Conservation (phyloP, 2,113 vertebrate genomes). For the Parotia lawesii region DNA sequence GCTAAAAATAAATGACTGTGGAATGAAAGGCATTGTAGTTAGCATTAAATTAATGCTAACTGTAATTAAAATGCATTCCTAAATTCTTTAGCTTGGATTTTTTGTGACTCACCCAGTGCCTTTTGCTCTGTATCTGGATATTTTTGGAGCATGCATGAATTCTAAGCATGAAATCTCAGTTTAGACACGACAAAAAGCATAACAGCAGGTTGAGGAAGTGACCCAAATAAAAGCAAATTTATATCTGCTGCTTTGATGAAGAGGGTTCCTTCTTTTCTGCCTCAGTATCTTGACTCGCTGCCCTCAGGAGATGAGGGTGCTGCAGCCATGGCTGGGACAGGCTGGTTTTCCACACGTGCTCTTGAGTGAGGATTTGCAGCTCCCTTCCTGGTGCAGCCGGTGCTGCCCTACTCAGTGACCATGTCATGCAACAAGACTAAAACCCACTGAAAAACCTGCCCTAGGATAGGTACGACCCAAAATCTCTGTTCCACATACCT, state of each 20-base stretch:
- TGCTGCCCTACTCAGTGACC: not conserved
- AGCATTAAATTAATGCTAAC: not conserved
- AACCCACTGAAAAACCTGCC: not conserved
- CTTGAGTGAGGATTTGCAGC: not conserved
- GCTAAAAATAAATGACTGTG: not conserved
- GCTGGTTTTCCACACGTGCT: not conserved
- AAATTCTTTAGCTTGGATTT: not conserved
- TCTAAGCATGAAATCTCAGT: not conserved
- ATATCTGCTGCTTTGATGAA: not conserved
- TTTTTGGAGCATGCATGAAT: slow-evolving; percentile 30
- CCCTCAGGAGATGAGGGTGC: not conserved
- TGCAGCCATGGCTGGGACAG: not conserved
- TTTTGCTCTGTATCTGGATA: not conserved
- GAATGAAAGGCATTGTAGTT: not conserved
- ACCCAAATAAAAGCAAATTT: not conserved
- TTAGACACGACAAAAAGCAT: not conserved
- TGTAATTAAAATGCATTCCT: slow-evolving; percentile 17
- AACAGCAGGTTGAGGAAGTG: not conserved
- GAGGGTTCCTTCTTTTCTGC: not conserved
- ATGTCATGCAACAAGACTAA: not conserved
- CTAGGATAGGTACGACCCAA: not conserved
- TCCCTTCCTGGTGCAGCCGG: not conserved
- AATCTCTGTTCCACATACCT: not conserved
- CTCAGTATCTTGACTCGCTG: not conserved
- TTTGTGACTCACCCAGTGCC: slow-evolving; percentile 9